Evolutionary conservation across 2,113 vertebrate species (phyloP).

Genomic region (Lophochroa leadbeateri): DNA sequence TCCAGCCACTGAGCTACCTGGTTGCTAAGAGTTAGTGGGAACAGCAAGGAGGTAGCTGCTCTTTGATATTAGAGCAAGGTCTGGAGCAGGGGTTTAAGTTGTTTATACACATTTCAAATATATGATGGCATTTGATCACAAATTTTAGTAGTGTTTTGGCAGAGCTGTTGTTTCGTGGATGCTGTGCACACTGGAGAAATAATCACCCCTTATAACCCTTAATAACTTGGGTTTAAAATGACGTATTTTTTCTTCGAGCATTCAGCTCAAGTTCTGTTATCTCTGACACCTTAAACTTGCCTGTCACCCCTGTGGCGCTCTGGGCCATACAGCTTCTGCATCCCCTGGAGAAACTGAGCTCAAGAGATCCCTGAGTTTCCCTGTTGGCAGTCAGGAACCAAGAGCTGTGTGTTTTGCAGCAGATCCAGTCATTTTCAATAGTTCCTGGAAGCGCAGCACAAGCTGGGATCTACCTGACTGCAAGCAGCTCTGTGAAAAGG

Average conservation of each 20-base stretch:
- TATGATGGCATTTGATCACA: not conserved
- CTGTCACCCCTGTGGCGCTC: not conserved
- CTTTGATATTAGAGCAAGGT: not conserved
- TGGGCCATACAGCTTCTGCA: not conserved
- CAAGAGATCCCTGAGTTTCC: not conserved
- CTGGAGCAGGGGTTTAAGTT: not conserved
- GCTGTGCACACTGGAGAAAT: not conserved
- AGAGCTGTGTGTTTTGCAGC: not conserved
- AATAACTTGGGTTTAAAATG: not conserved
- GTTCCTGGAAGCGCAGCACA: not conserved
- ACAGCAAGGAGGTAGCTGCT: not conserved
- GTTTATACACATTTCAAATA: accelerated
- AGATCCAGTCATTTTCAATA: not conserved
- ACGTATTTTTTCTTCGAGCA: not conserved
- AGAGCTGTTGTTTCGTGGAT: not conserved
- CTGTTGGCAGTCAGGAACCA: not conserved
- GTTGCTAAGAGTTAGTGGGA: not conserved
- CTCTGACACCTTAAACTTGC: not conserved
- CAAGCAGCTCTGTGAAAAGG: not conserved
- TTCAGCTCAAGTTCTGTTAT: not conserved
- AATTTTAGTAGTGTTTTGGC: not conserved
- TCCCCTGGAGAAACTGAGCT: not conserved
- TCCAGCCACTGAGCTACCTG: not conserved
- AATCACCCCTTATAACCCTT: not conserved
- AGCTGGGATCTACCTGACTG: not conserved